phyloP scores from a whole-genome alignment of 2,113 vertebrate genomes.

The Grammomys dolichurus region DNA sequence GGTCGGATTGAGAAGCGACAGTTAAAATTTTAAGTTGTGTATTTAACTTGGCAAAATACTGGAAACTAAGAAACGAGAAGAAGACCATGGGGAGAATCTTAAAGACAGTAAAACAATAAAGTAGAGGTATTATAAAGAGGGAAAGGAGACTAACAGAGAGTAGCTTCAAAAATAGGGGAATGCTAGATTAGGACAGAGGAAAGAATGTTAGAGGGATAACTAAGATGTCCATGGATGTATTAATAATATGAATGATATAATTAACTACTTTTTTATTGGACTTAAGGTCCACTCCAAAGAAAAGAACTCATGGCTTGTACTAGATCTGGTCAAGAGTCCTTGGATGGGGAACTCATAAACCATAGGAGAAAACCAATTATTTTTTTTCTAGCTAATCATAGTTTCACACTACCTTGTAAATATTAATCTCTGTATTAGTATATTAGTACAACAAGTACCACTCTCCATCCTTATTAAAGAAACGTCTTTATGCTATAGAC shows the following conservation, averaged over 20 bases:
- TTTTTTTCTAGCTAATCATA: not conserved
- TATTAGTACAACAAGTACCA: not conserved
- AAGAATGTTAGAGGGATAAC: not conserved
- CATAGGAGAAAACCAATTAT: not conserved
- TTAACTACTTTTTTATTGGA: not conserved
- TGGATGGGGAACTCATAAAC: not conserved
- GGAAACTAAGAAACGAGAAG: no score
- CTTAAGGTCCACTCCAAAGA: not conserved
- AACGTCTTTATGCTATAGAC: not conserved
- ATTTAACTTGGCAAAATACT: not conserved
- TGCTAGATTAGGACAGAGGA: not conserved
- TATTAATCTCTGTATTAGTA: not conserved
- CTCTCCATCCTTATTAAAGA: not conserved
- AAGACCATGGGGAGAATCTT: not conserved
- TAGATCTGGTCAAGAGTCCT: not conserved
- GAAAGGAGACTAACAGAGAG: not conserved
- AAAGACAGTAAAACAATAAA: not conserved
- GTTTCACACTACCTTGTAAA: not conserved
- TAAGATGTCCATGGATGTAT: not conserved
- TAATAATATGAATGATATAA: not conserved
- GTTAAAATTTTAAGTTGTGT: not conserved
- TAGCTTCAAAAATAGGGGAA: not conserved
- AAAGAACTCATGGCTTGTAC: not conserved
- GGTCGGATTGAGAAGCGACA: no score
- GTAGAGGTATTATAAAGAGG: not conserved